Conservation (phyloP, 2,888 invertebrate genomes). For the Ichneumoninae sp. region DNA sequence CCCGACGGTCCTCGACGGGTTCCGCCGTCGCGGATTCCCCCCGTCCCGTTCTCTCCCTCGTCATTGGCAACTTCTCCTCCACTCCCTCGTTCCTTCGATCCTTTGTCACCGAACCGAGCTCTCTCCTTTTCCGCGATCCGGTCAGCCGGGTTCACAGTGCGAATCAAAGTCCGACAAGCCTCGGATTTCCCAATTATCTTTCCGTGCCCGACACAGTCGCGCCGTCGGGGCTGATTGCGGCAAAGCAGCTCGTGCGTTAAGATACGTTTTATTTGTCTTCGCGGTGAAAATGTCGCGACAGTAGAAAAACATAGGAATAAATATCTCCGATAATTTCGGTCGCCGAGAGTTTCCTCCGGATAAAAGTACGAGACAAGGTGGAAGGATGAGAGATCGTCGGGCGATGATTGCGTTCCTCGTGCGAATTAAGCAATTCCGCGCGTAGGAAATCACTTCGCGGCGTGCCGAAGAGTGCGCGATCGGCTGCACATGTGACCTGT, state of each 20-base stretch:
- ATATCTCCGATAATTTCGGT: neutral
- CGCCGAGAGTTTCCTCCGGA: neutral
- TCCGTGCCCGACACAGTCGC: slow-evolving; percentile 4
- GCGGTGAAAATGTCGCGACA: neutral
- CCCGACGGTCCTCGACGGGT: slow-evolving; percentile 25
- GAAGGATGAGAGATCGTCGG: slow-evolving; percentile 25
- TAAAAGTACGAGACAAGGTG: slow-evolving; percentile 3
- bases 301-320: neutral
- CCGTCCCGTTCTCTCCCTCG: slow-evolving; percentile 17
- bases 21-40: slow-evolving; percentile 38
- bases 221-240: neutral
- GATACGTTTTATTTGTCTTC: slow-evolving; percentile 12
- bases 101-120: slow-evolving; percentile 44
- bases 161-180: slow-evolving; percentile 7
- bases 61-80: slow-evolving; percentile 1
- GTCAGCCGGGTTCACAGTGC: slow-evolving; percentile 43
- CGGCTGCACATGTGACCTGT: slow-evolving; percentile 22
- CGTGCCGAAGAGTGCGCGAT: slow-evolving; percentile 35
- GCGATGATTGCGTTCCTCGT: slow-evolving; percentile 36
- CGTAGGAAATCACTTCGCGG: slow-evolving; percentile 55
- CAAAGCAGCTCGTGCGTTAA: slow-evolving; percentile 27
- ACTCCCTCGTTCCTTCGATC: slow-evolving; percentile 20
- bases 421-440: slow-evolving; percentile 39
- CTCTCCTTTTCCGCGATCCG: slow-evolving; percentile 31
- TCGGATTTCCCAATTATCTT: slow-evolving; percentile 30